Evolutionary conservation across 2,113 vertebrate species (phyloP).

Genomic region (Halcyon senegalensis): DNA sequence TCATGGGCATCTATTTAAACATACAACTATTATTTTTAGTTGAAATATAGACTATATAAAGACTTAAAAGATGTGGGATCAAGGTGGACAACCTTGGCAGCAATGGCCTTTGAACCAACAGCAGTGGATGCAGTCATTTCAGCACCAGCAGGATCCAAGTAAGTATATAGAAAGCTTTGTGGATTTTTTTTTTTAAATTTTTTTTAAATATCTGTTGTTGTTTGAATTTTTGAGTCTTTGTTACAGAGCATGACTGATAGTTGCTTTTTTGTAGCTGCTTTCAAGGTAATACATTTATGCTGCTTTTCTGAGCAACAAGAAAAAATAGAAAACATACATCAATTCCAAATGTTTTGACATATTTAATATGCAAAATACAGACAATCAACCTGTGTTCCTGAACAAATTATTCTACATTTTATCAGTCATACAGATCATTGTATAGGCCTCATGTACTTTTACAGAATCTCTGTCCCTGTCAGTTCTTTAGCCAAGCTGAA

Average conservation of each 20-base stretch:
- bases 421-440: not conserved
- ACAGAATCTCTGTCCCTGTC: not conserved
- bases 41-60: slow-evolving; percentile 74
- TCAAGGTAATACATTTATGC: not conserved
- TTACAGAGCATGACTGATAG: not conserved
- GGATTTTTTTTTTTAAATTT: not conserved
- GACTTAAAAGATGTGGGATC: slow-evolving; percentile 94
- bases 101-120: slow-evolving; percentile 99
- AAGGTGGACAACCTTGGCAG: slow-evolving; percentile 99
- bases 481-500: not conserved
- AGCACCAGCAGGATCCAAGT: slow-evolving; percentile 98
- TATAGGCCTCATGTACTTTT: not conserved
- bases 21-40: slow-evolving; percentile 72
- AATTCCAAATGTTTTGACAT: not conserved
- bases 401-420: not conserved
- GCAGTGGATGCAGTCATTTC: slow-evolving; percentile 99
- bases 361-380: not conserved
- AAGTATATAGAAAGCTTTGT: slow-evolving; percentile 67
- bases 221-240: not conserved
- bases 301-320: not conserved
- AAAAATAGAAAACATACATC: not conserved
- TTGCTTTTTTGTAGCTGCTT: not conserved
- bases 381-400: not conserved
- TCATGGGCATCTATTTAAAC: slow-evolving; percentile 63
- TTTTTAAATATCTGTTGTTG: not conserved